Percentiles rank a stretch among this genome's conserved stretches.
These are phyloP conservation scores for Procavia capensis DNA, from an alignment of 2,113 vertebrate species.

Conservation along the genomic window DNA sequence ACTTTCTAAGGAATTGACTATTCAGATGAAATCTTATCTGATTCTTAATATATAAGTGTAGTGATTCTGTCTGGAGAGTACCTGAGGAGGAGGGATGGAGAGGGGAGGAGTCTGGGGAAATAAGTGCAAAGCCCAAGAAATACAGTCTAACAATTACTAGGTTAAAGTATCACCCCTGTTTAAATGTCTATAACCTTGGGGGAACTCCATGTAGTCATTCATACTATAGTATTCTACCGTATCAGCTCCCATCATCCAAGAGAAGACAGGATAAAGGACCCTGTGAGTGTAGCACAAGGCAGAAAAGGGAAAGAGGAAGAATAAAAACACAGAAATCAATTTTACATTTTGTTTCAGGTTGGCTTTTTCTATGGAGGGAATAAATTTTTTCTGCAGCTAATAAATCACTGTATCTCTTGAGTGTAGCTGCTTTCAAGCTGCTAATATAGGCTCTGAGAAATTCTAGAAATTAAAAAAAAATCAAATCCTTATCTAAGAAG, in stretches of 20 bases:
- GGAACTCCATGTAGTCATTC: background rate
- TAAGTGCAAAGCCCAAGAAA: background rate
- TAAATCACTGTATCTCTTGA: background rate
- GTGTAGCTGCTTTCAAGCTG: background rate
- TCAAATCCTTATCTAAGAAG: background rate
- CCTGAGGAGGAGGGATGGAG: background rate
- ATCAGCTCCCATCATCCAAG: background rate
- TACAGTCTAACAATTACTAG: background rate
- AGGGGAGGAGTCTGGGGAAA: background rate
- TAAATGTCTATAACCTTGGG: background rate
- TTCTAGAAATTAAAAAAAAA: slow-evolving; percentile 8
- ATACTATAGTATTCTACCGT: background rate
- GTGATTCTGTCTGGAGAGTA: background rate
- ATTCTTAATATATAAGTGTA: background rate
- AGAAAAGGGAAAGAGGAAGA: background rate
- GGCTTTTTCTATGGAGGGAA: background rate
- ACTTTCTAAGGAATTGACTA: slow-evolving; percentile 25
- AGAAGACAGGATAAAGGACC: background rate
- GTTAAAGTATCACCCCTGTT: background rate
- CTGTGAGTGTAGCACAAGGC: background rate
- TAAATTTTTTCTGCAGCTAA: background rate
- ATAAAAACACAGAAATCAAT: background rate
- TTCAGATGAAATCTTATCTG: slow-evolving; percentile 19
- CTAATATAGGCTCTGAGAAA: background rate
- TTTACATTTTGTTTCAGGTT: background rate